phyloP scores from a whole-genome alignment of 2,888 invertebrate species.

The Phortica magna region DNA sequence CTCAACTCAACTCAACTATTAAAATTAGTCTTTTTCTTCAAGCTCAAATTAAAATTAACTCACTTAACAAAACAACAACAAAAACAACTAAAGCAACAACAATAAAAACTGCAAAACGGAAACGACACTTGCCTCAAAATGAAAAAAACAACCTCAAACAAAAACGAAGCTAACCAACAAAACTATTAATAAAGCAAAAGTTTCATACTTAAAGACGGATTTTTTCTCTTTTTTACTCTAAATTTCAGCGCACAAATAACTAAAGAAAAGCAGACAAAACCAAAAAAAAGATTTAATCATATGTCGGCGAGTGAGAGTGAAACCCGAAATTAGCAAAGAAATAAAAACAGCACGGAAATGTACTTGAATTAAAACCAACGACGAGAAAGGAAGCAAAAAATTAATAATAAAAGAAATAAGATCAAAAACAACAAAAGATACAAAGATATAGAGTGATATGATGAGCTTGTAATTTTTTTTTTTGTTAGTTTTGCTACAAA shows the following conservation, averaged over 20 bases:
- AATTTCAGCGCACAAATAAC: slow-evolving; percentile 56
- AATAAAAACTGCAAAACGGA: slow-evolving; percentile 40
- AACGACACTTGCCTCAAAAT: slow-evolving; percentile 44
- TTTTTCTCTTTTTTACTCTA: slow-evolving; percentile 40
- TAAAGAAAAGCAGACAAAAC: slow-evolving; percentile 3
- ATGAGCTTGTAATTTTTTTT: slow-evolving; percentile 25
- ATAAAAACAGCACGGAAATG: slow-evolving; percentile 2
- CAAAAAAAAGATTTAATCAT: slow-evolving; percentile 5
- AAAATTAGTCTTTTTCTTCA: slow-evolving; percentile 36
- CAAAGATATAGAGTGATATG: slow-evolving; percentile 20
- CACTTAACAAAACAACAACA: slow-evolving; percentile 40
- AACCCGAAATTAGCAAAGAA: slow-evolving; percentile 18
- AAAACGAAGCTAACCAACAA: slow-evolving; percentile 37
- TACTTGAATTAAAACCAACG: slow-evolving; percentile 15
- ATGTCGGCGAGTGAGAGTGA: slow-evolving; percentile 32
- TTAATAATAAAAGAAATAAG: not conserved
- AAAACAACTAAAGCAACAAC: slow-evolving; percentile 38
- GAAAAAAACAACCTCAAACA: slow-evolving; percentile 32
- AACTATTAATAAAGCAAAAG: slow-evolving; percentile 33
- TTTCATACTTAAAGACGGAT: slow-evolving; percentile 45
- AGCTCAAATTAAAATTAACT: slow-evolving; percentile 40
- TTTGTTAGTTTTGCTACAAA: too few species aligned
- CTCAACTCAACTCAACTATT: slow-evolving; percentile 10
- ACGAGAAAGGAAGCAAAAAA: slow-evolving; percentile 6
- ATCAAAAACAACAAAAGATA: slow-evolving; percentile 17